Conservation (phyloP, 2,888 invertebrate species). For the Catocala nupta region DNA sequence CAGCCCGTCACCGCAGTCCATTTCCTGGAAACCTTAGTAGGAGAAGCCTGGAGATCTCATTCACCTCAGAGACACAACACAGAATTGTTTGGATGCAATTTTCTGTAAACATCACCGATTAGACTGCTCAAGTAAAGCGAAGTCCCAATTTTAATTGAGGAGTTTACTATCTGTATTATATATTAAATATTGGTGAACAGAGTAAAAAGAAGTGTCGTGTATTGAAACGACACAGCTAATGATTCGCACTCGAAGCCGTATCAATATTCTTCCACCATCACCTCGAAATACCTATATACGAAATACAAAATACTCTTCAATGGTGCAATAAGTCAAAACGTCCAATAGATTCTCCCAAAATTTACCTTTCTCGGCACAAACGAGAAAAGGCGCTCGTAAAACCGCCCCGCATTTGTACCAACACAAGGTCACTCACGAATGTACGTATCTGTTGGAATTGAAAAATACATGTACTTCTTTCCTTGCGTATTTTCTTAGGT, state of each 20-base stretch:
- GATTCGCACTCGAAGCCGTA: neutral
- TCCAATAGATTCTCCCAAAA: conserved; percentile 72
- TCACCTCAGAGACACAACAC: no score
- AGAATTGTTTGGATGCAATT: no score
- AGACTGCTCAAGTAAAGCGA: no score
- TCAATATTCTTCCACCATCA: conserved; percentile 22
- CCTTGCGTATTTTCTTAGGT: conserved; percentile 45
- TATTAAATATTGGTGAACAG: no score
- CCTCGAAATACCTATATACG: conserved; percentile 38
- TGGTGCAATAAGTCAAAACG: conserved; percentile 72
- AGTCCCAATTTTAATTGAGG: no score
- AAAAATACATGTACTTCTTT: conserved; percentile 65
- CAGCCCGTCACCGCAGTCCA: no score
- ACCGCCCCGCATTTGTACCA: conserved; percentile 67
- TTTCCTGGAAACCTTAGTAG: no score
- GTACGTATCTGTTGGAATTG: conserved; percentile 70
- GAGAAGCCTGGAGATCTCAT: no score
- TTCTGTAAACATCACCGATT: no score
- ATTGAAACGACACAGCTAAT: conserved; percentile 5
- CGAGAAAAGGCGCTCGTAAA: conserved; percentile 74
- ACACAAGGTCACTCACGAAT: conserved; percentile 72
- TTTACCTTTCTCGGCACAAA: conserved; percentile 70
- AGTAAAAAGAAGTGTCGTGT: neutral
- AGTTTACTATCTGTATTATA: no score
- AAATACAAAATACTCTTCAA: conserved; percentile 59